Base-by-base conservation (phyloP, 1,140 invertebrate genomes). In the Metopolophium dirhodum region DNA sequence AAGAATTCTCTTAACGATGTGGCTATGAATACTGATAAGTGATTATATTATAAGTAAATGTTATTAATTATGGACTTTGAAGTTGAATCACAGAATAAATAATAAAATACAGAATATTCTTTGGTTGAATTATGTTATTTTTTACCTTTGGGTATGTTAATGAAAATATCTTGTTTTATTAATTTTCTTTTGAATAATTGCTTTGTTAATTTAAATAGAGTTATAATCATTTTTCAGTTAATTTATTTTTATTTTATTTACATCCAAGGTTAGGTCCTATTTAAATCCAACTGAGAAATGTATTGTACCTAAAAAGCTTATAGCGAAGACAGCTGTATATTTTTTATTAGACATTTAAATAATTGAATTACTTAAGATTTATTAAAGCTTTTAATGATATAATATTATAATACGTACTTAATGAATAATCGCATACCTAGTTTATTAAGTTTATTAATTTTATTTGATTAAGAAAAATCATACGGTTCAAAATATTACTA, bases 11-110 rank as follows among this genome's bases (percentile, higher is more conserved):
- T n/a, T 77, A 77, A 77, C 30, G 61, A 77, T 77, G 26, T 61
- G 14, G 61, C 30, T 77, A n/a, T 77, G 61, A 77, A 77, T 77
- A 77, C 61, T 77, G 30, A 77, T 77, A 30, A 18, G 61, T 77
- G 61, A n/a, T 77, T 77, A 77, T n/a, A n/a, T 77, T n/a, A 77
- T 77, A 20, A n/a, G 61, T n/a, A 77, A 77, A 77, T 77, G 14
- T 77, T 77, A 77, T 77, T 77, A 77, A 77, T 77, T 77, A 77
- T 77, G 61, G 30, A 77, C 61, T 77, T 77, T 77, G 61, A 77
- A 77, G 61, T 77, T 77, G n/a, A 77, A 77, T 77, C 61, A 77
- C 61, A 77, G 14, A n/a, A n/a, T n/a, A 77, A 77, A 77, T 77
- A n/a, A 77, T 77, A n/a, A 77, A 77, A 77, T n/a, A 77, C 14